Evolutionary conservation across 2,888 invertebrate genomes (phyloP), one percentile per base, ranked within the genome.

Genomic region (Tenthredo livida): DNA sequence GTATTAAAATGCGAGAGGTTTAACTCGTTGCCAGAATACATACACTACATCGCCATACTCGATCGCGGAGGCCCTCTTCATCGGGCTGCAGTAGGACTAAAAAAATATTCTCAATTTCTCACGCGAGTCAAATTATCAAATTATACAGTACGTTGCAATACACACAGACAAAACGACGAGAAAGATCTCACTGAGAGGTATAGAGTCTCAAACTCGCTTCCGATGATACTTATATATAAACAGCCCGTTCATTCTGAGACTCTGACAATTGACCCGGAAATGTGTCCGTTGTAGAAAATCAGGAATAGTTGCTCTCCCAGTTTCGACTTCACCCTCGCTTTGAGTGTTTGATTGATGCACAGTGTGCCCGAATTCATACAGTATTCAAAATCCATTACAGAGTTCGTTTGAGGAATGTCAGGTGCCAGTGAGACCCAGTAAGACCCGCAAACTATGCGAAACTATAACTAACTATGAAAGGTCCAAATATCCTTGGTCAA

Each of bases 61-160:
- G 61, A 21, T 25, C 61, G 33, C 17, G 33, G 33, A 67, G 17
- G 67, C 33, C 17, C 33, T 67, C 15, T 67, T 25, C 17, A 12
- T 67, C 15, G 54, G 21, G 17, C 7, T 29, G 2, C 2, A 17
- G 4, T 29, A 17, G 54, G 17, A 25, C 29, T 47, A 29, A 17
- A 77, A 77, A 77, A 50, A 77, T 50, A 77, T 77, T 54, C 77
- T 43, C 43, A 73, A 73, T 73, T 43, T 73, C 73, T 73, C 50
- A 77, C 77, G 50, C 29, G 33, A 50, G 77, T 50, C 33, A 54
- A 77, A 77, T 50, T 15, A 77, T 54, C 77, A 33, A 77, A 77
- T 77, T 54, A 77, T 54, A 75, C 75, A 47, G n/a, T 33, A 29
- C 25, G 77, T 25, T 15, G 72, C 29, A 21, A 17, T 43, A n/a